Evolutionary conservation across 2,113 vertebrate species (phyloP), one percentile per base, ranked within the genome.

Genomic region (Grus americana): DNA sequence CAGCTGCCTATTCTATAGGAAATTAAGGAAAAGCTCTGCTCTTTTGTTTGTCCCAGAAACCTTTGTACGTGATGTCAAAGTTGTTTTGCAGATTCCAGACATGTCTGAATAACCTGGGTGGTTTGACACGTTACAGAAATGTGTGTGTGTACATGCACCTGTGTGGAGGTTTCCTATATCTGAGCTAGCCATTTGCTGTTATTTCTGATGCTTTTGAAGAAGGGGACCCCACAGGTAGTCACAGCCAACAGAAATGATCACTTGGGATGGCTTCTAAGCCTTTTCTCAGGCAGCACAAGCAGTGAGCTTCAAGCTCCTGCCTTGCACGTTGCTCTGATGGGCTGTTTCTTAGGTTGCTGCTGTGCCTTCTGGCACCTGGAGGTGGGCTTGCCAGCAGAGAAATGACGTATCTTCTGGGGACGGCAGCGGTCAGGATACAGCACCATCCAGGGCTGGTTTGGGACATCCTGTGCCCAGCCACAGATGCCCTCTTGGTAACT

Each of bases 81-180:
- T 66, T 54, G 38, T n/a, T 88, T 67, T 21, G 40, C 44, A 19
- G 71, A 52, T 38, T 30, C 50, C 57, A 57, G 34, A 29, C 22
- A 20, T 12, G 9, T 44, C 47, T 70, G 90, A 75, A 63, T 63
- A 76, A 20, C 27, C 32, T 32, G 32, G 7, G 17, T 36, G 40
- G 21, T 47, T 76, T 76, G 17, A 36, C 15, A 55, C 27, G 26
- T 58, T 30, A 46, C 49, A 46, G 27, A 19, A 78, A 19, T 12
- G 20, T 54, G 7, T 42, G 68, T 6, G 12, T 27, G 6, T 44
- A 4, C 29, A 10, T 6, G 7, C 5, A 8, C 0, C 0, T 13
- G 21, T 13, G 26, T 7, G 13, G 40, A 63, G 12, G 27, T 83
- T 89, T 82, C 29, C 29, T 44, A 15, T 9, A 17, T 29, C 59